Conservation (phyloP, 1,140 invertebrate genomes). For the Drosophila quadrilineata region DNA sequence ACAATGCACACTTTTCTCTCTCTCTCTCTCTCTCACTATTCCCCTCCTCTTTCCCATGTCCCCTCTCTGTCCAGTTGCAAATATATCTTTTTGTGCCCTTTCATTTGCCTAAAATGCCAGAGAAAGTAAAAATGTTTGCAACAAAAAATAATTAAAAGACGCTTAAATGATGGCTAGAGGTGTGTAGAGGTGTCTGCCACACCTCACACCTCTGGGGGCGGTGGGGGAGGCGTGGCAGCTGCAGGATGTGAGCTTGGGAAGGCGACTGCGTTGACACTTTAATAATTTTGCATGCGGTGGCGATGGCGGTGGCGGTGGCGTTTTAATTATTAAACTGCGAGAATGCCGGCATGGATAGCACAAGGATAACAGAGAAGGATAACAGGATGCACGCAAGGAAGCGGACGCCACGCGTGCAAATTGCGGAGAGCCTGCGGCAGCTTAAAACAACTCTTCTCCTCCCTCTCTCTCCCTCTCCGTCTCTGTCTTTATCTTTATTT, state of each 20-base stretch:
- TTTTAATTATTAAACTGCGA: conserved; percentile 81
- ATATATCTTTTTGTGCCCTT: conserved; percentile 41
- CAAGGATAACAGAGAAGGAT: too few relatives aligned
- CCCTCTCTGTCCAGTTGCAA: too few relatives aligned
- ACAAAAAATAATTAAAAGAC: conserved; percentile 70
- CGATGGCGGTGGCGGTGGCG: conserved; percentile 67
- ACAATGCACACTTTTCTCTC: conserved; percentile 21
- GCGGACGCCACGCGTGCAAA: conserved; percentile 67
- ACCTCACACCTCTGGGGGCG: too few relatives aligned
- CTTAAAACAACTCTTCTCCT: too few relatives aligned
- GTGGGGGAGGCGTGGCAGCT: not conserved
- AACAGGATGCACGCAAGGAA: conserved; percentile 41
- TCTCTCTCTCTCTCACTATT: too few relatives aligned
- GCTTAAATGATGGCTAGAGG: conserved; percentile 50
- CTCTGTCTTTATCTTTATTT: too few relatives aligned
- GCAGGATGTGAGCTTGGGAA: conserved; percentile 9
- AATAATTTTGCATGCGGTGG: conserved; percentile 73
- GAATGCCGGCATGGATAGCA: too few relatives aligned
- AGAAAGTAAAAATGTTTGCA: not conserved
- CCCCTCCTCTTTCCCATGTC: too few relatives aligned
- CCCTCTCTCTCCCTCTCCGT: too few relatives aligned
- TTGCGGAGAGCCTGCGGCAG: conserved; percentile 53
- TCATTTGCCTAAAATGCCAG: conserved; percentile 42
- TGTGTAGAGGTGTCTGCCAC: too few relatives aligned
- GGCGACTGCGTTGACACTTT: conserved; percentile 66